A percentile compares a stretch with the other conserved stretches of the same genome.
Evolutionary conservation across 2,888 invertebrate species (phyloP).

Genomic region (Odontomyia ornata): DNA sequence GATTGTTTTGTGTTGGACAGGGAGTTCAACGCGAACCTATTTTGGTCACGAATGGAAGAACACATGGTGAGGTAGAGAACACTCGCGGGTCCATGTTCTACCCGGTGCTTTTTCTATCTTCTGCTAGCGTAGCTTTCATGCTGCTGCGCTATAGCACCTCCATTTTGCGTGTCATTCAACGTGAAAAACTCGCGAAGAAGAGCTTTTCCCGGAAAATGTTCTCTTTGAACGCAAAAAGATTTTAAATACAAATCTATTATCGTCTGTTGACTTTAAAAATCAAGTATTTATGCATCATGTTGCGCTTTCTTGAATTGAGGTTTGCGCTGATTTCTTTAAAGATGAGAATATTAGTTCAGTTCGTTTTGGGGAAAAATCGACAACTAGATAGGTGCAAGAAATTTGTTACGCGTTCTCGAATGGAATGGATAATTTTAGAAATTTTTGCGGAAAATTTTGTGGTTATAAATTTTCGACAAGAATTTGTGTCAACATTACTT

Average conservation of each 20-base stretch:
- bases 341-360: not conserved
- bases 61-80: not conserved
- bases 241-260: not conserved
- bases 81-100: not conserved
- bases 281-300: not conserved
- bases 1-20: conserved; percentile 21
- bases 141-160: not conserved
- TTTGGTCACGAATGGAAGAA: conserved; percentile 41
- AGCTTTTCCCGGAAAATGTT: conserved; percentile 24
- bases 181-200: not conserved
- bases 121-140: not conserved
- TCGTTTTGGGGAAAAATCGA: not conserved
- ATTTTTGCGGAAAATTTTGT: not conserved
- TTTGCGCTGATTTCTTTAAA: not conserved
- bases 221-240: not conserved
- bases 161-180: not conserved
- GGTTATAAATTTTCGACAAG: not conserved
- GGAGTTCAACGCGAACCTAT: conserved; percentile 39
- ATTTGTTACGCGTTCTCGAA: not conserved
- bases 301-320: not conserved
- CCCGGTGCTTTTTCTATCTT: conserved; percentile 16
- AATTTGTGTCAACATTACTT: conserved; percentile 1
- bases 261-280: conserved; percentile 12
- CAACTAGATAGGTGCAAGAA: not conserved
- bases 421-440: not conserved